Base-by-base conservation (phyloP, 2,888 invertebrate genomes). In the Hemicrepidius hirtus region DNA sequence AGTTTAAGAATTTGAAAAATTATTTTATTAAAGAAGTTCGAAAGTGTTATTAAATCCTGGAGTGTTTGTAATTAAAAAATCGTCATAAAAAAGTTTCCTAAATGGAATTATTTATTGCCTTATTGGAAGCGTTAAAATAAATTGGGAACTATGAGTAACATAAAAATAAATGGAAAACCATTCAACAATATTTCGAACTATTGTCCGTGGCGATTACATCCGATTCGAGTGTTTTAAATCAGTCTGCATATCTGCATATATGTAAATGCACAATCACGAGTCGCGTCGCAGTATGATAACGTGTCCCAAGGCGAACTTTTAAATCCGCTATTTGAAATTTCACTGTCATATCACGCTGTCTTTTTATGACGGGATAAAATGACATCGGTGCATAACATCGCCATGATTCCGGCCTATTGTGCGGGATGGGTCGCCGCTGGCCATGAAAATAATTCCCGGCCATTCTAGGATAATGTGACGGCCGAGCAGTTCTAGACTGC, bases 161-260 rank as follows among this genome's bases (percentile, higher is more conserved):
- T 59, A 59, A 59, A 59, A 59, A 59, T 40, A 40, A 24, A 59
- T 40, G 28, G 32, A 9, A 41, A 41, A 21, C 60, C 21, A 18
- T 35, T 18, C 55, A 32, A 10, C 16, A 28, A 32, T 37, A 37
- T 57, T 57, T 57, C 20, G 13, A n/a, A 37, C 20, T 32, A 37
- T 20, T 59, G 41, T 60, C 13, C 13, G 41, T 20, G 16, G 57
- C 37, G 55, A 55, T 55, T 55, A 55, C 16, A 53, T 55, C 55
- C 46, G 46, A 63, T 32, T 44, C 35, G 24, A 44, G 16, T 24
- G 20, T 35, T 77, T 74, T 75, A 72, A 75, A 78, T 77, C 73
- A 76, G 73, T 67, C 75, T 72, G 74, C 71, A 71, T 75, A 80
- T 79, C 78, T 78, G 77, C 77, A 77, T 77, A 78, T 78, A 77